Percentiles rank a stretch among this genome's conserved stretches.
phyloP scores from a whole-genome alignment of 2,888 invertebrate species.

The Carcina quercana region DNA sequence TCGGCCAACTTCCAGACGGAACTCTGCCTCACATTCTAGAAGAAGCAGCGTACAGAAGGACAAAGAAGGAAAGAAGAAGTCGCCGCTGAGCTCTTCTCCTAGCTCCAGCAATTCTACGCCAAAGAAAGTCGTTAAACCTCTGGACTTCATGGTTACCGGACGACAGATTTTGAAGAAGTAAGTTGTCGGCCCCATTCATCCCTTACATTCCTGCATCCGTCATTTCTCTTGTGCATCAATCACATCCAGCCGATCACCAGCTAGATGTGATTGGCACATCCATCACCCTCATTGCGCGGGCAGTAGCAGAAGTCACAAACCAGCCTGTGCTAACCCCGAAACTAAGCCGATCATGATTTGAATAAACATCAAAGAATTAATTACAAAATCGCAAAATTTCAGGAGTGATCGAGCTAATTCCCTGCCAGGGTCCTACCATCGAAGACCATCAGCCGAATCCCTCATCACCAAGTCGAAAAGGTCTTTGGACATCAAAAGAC shows the following conservation, averaged over 20 bases:
- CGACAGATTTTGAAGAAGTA: constrained; percentile 52
- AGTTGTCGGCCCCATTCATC: constrained; percentile 1
- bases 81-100: constrained; percentile 22
- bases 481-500: constrained; percentile 21
- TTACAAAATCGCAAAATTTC: no score
- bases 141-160: constrained; percentile 57
- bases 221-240: no score
- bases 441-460: constrained; percentile 37
- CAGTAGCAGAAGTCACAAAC: no score
- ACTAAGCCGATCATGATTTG: no score
- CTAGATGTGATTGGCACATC: no score
- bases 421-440: constrained; percentile 39
- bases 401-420: constrained; percentile 58
- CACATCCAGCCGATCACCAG: no score
- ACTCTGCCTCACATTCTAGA: constrained; percentile 42
- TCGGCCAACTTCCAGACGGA: constrained; percentile 42
- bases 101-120: constrained; percentile 38
- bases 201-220: not conserved
- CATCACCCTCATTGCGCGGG: no score
- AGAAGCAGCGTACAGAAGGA: constrained; percentile 45
- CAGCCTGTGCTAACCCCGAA: no score
- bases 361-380: no score
- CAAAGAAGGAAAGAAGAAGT: constrained; percentile 23
- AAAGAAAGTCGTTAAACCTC: constrained; percentile 32
- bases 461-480: constrained; percentile 19